A percentile compares a stretch with the other conserved stretches of the same genome.
These are phyloP conservation scores for Drosophila limbata DNA, from an alignment of 2,888 invertebrate genomes.

Conservation along the genomic window DNA sequence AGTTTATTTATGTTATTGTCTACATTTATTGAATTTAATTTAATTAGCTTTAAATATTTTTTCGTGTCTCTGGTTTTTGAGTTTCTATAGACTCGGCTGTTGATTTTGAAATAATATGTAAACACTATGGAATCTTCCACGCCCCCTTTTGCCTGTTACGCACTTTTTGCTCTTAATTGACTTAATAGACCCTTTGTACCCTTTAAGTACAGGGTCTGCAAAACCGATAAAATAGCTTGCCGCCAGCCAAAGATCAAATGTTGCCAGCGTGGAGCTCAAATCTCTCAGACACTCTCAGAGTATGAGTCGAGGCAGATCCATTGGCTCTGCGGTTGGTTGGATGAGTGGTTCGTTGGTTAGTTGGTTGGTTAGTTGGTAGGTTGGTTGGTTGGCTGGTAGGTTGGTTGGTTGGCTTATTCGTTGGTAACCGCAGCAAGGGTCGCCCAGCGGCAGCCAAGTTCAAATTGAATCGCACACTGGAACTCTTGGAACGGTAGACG, in stretches of 20 bases:
- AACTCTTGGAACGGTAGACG: constrained; percentile 63
- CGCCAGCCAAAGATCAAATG: constrained; percentile 77
- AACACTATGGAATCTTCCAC: too few species aligned
- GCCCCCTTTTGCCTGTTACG: neutral
- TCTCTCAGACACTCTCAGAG: constrained; percentile 53
- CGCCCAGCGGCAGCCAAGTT: constrained; percentile 72
- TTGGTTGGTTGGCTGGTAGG: constrained; percentile 23
- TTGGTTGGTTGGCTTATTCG: constrained; percentile 17
- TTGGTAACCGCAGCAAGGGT: constrained; percentile 72
- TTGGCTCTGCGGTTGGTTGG: constrained; percentile 58
- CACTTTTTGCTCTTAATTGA: neutral
- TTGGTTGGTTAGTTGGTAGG: constrained; percentile 30
- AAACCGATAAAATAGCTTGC: constrained; percentile 63
- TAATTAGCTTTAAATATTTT: too few species aligned
- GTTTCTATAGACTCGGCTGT: too few species aligned
- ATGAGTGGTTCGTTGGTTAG: constrained; percentile 26
- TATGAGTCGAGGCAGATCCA: constrained; percentile 60
- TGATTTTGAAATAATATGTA: too few species aligned
- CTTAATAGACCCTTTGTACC: neutral
- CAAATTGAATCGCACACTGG: constrained; percentile 71
- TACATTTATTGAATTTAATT: too few species aligned
- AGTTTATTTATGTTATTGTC: too few species aligned
- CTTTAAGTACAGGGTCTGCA: neutral
- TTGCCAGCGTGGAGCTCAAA: constrained; percentile 57
- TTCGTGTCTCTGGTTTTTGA: too few species aligned